Conservation (phyloP, 2,113 vertebrate genomes). For the Heteronetta atricapilla region DNA sequence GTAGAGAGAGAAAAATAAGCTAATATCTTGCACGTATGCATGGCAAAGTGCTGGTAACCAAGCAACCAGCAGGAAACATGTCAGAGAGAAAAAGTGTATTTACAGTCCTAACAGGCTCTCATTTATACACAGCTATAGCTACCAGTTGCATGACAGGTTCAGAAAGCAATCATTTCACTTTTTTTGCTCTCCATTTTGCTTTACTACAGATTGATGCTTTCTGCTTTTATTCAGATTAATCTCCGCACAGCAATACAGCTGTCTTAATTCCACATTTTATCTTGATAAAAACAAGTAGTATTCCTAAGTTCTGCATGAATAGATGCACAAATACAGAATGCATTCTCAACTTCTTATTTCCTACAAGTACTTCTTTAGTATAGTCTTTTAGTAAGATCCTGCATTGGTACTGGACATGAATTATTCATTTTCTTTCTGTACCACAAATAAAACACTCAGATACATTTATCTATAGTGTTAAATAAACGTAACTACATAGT, state of each 20-base stretch:
- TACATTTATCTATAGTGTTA: background rate
- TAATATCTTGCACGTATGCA: background rate
- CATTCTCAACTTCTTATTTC: background rate
- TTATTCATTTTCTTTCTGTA: background rate
- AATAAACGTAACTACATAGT: background rate
- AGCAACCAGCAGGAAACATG: slow-evolving; percentile 67
- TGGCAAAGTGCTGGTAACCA: slow-evolving; percentile 62
- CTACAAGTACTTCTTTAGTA: background rate
- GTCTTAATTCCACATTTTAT: background rate
- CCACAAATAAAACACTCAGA: background rate
- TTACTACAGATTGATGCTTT: background rate
- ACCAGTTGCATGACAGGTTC: background rate
- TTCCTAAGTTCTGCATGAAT: background rate
- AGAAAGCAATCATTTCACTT: background rate
- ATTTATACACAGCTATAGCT: slow-evolving; percentile 30
- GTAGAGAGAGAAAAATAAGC: slow-evolving; percentile 41
- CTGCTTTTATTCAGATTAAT: background rate
- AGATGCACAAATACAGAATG: background rate
- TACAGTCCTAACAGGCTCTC: slow-evolving; percentile 37
- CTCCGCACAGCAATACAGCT: background rate
- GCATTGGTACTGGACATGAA: background rate
- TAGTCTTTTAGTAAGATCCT: background rate
- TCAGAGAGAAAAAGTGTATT: slow-evolving; percentile 53
- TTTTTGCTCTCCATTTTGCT: background rate
- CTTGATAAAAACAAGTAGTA: background rate